Evolutionary conservation across 2,797 vertebrate species (phyloP), one percentile per base, ranked within the genome.

Genomic region (Anniella stebbinsi): DNA sequence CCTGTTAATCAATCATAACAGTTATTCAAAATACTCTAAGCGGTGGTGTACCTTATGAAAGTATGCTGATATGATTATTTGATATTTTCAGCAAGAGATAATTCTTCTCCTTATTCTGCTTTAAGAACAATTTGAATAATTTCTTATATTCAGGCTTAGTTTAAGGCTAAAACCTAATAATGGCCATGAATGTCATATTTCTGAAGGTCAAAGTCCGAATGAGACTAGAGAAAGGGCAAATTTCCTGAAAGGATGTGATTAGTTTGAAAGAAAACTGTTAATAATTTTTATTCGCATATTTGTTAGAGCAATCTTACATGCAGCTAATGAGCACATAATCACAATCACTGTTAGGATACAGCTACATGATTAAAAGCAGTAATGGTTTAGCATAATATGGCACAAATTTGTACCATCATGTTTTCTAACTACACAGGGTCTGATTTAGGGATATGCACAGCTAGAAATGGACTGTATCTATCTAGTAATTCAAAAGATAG

Each of bases 1-100:
- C 75, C 89, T 92, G 89, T 94, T 93, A 94, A 94, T 96, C 94
- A 95, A 96, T 96, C 94, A 96, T 82, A 92, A 72, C 48, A 91
- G 91, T 95, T 94, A 96, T 96, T 95, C 80, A 93, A 73, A 90
- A 80, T 95, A 93, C 93, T 94, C 86, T 83, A 89, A 21, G 91
- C 91, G 92, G 95, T 51, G 78, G 89, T 92, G 92, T 91, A 82
- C 90, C 89, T 92, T 90, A 88, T 87, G 76, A 89, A 95, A 95
- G 87, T 93, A 95, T 21, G 89, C 8, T 87, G 84, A 92, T 90
- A 23, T 91, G 92, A 95, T 91, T 75, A 89, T 88, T 77, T 90
- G 80, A 93, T 94, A 95, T 93, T 93, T 94, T 93, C 93, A 89
- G 88, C 91, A 94, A 94, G 85, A 92, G 92, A 88, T 93, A 95